Evolutionary conservation across 2,113 vertebrate genomes (phyloP).

Genomic region (Phalacrocorax brasilianus): DNA sequence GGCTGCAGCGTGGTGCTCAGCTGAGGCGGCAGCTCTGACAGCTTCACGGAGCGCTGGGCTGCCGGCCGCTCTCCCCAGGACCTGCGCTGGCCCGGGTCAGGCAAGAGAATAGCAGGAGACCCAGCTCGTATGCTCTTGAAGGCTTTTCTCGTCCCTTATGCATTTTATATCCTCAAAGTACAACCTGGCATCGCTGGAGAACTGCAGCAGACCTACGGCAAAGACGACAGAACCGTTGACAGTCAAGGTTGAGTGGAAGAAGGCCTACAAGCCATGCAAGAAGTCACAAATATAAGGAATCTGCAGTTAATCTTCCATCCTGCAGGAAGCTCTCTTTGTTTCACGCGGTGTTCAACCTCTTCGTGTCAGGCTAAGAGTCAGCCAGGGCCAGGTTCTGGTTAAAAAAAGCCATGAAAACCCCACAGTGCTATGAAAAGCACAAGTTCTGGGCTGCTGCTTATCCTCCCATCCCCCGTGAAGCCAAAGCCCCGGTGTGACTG

Average conservation of each 20-base stretch:
- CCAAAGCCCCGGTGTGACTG: not conserved
- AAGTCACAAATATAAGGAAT: rapidly evolving
- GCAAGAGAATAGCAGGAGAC: not conserved
- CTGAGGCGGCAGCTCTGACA: not conserved
- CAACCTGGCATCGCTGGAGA: not conserved
- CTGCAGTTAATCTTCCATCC: not conserved
- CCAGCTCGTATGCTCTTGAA: rapidly evolving
- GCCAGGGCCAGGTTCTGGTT: not conserved
- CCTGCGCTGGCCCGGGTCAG: not conserved
- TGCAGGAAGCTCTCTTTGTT: not conserved
- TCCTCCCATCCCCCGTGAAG: too few species aligned
- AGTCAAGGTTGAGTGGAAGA: not conserved
- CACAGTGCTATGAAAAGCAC: not conserved
- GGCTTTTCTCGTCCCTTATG: not conserved
- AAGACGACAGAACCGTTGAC: rapidly evolving
- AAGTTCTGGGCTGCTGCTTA: not conserved
- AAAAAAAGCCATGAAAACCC: not conserved
- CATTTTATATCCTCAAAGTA: not conserved
- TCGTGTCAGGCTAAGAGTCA: not conserved
- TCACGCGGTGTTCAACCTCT: not conserved
- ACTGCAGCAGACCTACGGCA: not conserved
- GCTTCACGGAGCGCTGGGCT: not conserved
- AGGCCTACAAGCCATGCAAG: rapidly evolving
- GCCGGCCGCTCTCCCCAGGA: not conserved
- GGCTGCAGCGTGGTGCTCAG: not conserved